A percentile compares a stretch with the other conserved stretches of the same genome.
These are phyloP conservation scores for Hyperoplus immaculatus DNA, from an alignment of 2,797 vertebrate species.

Conservation along the genomic window DNA sequence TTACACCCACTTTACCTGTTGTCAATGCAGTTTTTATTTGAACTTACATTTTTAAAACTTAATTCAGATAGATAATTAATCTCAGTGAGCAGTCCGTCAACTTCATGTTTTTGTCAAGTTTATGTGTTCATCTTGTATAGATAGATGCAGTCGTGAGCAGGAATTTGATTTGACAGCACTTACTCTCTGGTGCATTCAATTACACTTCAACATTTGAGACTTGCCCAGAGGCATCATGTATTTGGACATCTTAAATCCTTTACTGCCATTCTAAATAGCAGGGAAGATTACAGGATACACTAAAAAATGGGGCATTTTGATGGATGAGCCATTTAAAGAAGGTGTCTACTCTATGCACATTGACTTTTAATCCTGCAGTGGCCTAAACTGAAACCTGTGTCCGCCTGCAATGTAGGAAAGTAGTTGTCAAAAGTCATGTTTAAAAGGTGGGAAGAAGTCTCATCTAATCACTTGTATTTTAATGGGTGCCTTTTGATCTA, in stretches of 20 bases:
- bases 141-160: not conserved
- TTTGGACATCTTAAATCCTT: too few species aligned
- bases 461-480: not conserved
- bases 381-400: not conserved
- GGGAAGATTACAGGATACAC: too few species aligned
- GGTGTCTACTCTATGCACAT: not conserved
- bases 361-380: too few species aligned
- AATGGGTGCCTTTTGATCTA: not conserved
- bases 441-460: not conserved
- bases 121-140: not conserved
- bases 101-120: not conserved
- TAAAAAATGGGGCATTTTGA: not conserved
- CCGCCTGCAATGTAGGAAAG: not conserved
- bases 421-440: not conserved
- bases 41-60: not conserved
- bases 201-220: not conserved
- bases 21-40: not conserved
- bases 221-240: too few species aligned
- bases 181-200: not conserved
- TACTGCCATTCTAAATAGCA: too few species aligned
- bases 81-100: not conserved
- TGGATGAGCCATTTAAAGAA: not conserved
- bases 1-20: not conserved
- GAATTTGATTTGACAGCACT: not conserved
- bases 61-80: not conserved